Base-by-base conservation (phyloP, 1,140 invertebrate species). In the Apis laboriosa region DNA sequence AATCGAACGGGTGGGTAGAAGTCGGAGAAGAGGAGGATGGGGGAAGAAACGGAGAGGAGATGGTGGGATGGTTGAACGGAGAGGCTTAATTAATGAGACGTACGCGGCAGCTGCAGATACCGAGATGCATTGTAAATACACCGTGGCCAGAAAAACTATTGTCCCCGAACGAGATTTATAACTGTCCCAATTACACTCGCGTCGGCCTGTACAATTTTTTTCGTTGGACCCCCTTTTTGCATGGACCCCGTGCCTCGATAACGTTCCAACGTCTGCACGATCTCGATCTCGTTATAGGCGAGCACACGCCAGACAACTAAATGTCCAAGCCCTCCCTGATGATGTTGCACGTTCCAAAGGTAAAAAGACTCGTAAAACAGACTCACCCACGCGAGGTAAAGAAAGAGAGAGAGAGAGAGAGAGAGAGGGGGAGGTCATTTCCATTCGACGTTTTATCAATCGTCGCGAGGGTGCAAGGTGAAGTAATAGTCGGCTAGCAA, bases 51-150 rank as follows among this genome's bases (percentile, higher is more conserved):
- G 34, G 17, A 61, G 53, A 80, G 68, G 80, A 75, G 80, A 61
- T 7, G 76, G 56, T 64, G n/a, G 63, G 84, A 67, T 55, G 84
- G 84, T 77, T 79, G 79, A 88, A 87, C 81, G 83, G 81, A 86
- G 85, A 78, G 86, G 89, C 92, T 93, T 93, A 93, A 93, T 93
- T 93, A 93, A 93, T 93, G 92, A 93, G 92, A 93, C 93, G 89
- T 91, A 91, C 88, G 91, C 92, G 84, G 92, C 92, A 93, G 93
- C 92, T 93, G 92, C 91, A 92, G 91, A 92, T 92, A 92, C 92
- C 90, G 86, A 89, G 92, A 92, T 92, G 90, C 91, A 92, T 93
- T 92, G 90, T 92, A 92, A 93, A 92, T 93, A 91, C 86, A 83
- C 83, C 78, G 55, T 60, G 51, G 79, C 79, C 76, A 88, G 88